These are phyloP conservation scores for Anticlea derivata DNA, from an alignment of 2,888 invertebrate species.

Conservation along the genomic window DNA sequence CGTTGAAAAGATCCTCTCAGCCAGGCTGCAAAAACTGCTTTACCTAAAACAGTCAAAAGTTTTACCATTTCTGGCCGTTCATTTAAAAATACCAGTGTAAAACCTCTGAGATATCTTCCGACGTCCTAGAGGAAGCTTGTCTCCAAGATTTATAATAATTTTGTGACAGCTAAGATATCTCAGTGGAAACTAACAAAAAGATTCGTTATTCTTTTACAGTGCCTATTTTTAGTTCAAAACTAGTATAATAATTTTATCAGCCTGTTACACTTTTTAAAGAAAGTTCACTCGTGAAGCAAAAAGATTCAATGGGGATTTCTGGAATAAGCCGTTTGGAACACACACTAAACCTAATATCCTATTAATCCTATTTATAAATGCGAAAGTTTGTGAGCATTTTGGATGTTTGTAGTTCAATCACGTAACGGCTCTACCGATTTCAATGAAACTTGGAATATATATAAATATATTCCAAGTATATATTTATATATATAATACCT, in stretches of 20 bases:
- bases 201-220: constrained; percentile 6
- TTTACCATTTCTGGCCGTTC: constrained; percentile 25
- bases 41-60: constrained; percentile 31
- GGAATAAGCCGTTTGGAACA: too few relatives aligned
- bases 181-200: constrained; percentile 23
- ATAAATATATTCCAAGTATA: too few relatives aligned
- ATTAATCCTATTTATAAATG: too few relatives aligned
- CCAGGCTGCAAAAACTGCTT: constrained; percentile 29
- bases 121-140: constrained; percentile 31
- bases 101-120: constrained; percentile 31
- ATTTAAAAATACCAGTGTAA: constrained; percentile 30
- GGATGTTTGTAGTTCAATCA: too few relatives aligned
- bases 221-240: constrained; percentile 10
- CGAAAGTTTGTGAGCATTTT: too few relatives aligned
- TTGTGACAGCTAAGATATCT: constrained; percentile 33
- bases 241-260: constrained; percentile 16
- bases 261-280: background rate
- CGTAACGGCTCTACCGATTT: too few relatives aligned
- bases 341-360: too few relatives aligned
- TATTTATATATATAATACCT: too few relatives aligned
- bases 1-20: background rate
- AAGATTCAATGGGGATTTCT: background rate
- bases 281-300: background rate
- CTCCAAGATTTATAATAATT: constrained; percentile 41
- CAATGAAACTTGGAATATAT: too few relatives aligned